Evolutionary conservation across 2,888 invertebrate species (phyloP), one percentile per base, ranked within the genome.

Genomic region (Pediacus dermestoides): DNA sequence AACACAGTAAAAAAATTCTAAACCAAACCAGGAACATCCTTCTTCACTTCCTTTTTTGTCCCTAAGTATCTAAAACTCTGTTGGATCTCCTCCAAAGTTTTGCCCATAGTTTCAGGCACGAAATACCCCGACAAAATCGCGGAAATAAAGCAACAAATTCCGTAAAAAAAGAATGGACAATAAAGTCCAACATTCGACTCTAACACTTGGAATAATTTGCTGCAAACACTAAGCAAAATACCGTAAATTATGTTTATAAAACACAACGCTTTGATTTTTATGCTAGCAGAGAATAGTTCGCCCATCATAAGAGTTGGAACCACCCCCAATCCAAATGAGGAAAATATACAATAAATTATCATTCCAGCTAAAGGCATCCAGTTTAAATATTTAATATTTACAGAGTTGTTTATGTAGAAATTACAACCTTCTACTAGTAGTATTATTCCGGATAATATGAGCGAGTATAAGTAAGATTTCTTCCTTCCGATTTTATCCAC

Each of bases 81-180:
- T 39, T 66, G 64, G 30, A 64, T 64, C 45, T 64, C 60, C 33
- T 61, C 61, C 18, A 65, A 46, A 7, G 60, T 59, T 35, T 60
- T 62, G 3, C 63, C 64, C 44, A 56, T 62, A 3, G 65, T 66
- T 46, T 66, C 64, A 2, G 63, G 63, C 14, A 66, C 50, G 33
- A 55, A 51, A 42, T 50, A 60, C 35, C 56, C 53, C 7, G 58
- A 52, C 27, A 55, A 50, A 9, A 57, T 34, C 4, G 53, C 45
- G 14, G 55, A 50, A 3, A 53, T 6, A 14, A 60, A 50, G 28
- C 56, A 55, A 25, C 52, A 52, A 4, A 46, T 16, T 1, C 56
- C 46, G 41, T 61, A 66, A 12, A 61, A 44, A 6, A 53, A 44
- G 35, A 64, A 65, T 11, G 62, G 56, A 3, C 50, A 44, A 35